Evolutionary conservation across 2,113 vertebrate genomes (phyloP), one percentile per base, ranked within the genome.

Genomic region (Paratilapia polleni): DNA sequence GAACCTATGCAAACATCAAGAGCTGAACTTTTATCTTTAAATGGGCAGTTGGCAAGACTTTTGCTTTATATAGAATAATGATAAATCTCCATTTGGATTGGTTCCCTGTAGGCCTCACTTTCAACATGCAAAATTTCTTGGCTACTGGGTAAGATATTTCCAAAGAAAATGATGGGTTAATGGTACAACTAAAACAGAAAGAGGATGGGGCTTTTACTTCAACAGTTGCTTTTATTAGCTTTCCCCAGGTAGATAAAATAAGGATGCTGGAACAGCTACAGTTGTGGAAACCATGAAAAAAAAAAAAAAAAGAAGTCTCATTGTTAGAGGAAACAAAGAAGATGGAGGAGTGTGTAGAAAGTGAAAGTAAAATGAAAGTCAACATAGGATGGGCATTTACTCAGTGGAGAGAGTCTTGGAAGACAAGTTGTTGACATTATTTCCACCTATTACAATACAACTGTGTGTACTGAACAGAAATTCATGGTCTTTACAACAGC

Each of bases 11-110:
- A 73, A 73, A 83, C 61, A 77, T 19, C 58, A 63, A 13, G 8
- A 54, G 15, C 20, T 85, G 17, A 78, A 87, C 78, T 58, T 76
- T 76, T 76, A n/a, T 76, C n/a, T 63, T 58, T 11, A 47, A 1
- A 68, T 19, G 2, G 64, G 41, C 22, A 68, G 26, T 1, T 24
- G 22, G 38, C 38, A 68, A 47, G 22, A 26, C 41, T 68, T 68
- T 47, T 68, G 22, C 22, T 68, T 68, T 47, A 22, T 8, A 9
- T 2, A 22, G 63, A 66, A 22, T 47, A 68, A 68, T 47, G 8
- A 68, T 7, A 47, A 14, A 26, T 68, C 22, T 19, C 22, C 22
- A 68, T 68, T 26, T 0, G 0, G 22, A 49, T 68, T 26, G 1
- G 14, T 68, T 43, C 41, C 41, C 41, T 43, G 3, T 43, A 13